A percentile compares a stretch with the other conserved stretches of the same genome.
These are phyloP conservation scores for Philopotamus ludificatus DNA, from an alignment of 1,140 invertebrate species.

Conservation along the genomic window DNA sequence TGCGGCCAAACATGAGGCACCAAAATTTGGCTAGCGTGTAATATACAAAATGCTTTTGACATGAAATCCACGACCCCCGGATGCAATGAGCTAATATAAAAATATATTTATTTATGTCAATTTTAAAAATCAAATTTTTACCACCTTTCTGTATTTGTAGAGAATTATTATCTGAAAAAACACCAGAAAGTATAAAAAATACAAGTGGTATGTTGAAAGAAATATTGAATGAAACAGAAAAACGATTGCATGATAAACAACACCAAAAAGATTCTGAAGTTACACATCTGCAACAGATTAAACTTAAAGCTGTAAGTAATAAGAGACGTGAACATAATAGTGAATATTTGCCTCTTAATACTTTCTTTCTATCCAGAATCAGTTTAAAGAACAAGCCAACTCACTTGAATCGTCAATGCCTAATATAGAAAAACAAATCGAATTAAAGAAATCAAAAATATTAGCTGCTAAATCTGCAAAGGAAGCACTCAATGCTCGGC, in stretches of 20 bases:
- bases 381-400: not conserved
- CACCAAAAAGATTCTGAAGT: conserved; percentile 19
- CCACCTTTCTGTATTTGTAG: conserved; percentile 21
- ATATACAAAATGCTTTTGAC: not conserved
- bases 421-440: not conserved
- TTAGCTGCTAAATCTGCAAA: not conserved
- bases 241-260: conserved; percentile 3
- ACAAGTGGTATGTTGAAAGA: conserved; percentile 17
- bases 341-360: not conserved
- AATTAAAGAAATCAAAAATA: not conserved
- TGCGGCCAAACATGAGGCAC: not conserved
- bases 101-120: not conserved
- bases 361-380: conserved; percentile 1
- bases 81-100: not conserved
- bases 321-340: not conserved
- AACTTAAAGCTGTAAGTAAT: conserved; percentile 25
- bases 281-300: conserved; percentile 20
- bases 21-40: not conserved
- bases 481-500: not conserved
- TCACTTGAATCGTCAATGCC: not conserved
- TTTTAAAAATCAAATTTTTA: not conserved
- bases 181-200: conserved; percentile 7
- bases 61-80: not conserved
- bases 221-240: conserved; percentile 14
- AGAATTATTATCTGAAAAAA: conserved; percentile 22